Evolutionary conservation across 2,113 vertebrate genomes (phyloP), one percentile per base, ranked within the genome.

Genomic region (Scomber colias): DNA sequence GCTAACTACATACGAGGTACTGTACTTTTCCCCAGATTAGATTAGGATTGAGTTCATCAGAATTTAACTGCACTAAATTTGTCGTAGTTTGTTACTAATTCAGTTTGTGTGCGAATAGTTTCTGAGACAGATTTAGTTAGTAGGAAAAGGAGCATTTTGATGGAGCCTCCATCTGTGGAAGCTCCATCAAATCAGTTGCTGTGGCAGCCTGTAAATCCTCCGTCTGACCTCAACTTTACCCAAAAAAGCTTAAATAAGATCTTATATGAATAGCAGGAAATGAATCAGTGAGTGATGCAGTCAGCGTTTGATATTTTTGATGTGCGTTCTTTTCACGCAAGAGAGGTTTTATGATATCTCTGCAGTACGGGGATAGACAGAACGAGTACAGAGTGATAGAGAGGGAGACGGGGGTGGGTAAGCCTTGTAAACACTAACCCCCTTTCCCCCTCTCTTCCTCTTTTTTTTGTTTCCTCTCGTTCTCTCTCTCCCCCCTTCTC

Each of bases 381-480:
- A 89, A 68, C 24, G 79, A 90, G 81, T 61, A 21, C 71, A 61
- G 50, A 75, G 86, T 72, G 71, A 63, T 83, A 75, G 89, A 90
- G 88, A 72, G 87, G 86, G 86, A 87, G 77, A 91, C 90, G 79
- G 90, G 88, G 91, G 90, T 88, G 93, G 88, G 89, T 89, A 81
- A 89, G 82, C 89, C 82, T 91, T 90, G 84, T 87, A 90, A 90
- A 89, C 86, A 94, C 94, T 95, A 94, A 94, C 92, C 91, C 91
- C 91, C 89, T 92, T 92, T 92, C 92, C 90, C 92, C 88, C 92
- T 92, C 92, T 93, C 91, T 93, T 92, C 91, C 92, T 90, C 90
- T 92, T 90, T 93, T 89, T 92, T 93, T 90, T 92, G 87, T 93
- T 92, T 94, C 88, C 89, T 92, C 90, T 92, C 87, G 88, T 92